Base-by-base conservation (phyloP, 2,888 invertebrate genomes). In the Drosophila kuntzei region DNA sequence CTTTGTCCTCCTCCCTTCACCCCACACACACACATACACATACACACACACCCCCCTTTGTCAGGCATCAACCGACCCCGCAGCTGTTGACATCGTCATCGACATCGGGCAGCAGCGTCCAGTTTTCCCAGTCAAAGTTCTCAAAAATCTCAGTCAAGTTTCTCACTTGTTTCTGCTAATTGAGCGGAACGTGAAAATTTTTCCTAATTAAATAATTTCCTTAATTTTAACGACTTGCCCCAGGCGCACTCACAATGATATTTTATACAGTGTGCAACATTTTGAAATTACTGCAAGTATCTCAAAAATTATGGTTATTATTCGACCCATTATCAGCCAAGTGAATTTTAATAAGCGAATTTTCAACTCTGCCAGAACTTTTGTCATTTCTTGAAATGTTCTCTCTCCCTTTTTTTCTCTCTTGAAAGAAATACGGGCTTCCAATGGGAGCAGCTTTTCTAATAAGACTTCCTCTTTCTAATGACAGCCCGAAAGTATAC, bases 131-230 rank as follows among this genome's bases (percentile, higher is more conserved):
- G 46, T 54, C 41, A 46, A 77, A 77, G 65, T 75, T 69, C 25
- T 51, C 43, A 11, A 53, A 65, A 80, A 67, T 72, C 81, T 71
- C 62, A 34, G 63, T 37, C 53, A 63, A 59, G 63, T 68, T 47
- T 22, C 25, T 20, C 29, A 8, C 44, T 50, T 50, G 49, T 36
- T 34, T 49, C 51, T 54, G 71, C 86, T 88, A 86, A 86, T 86
- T 86, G 81, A 81, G 83, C 79, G 88, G 79, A 83, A 86, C 85
- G 88, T 86, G 85, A 86, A 86, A 83, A 87, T 87, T 86, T 86
- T 86, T 86, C 76, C 78, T 88, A 86, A 86, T 88, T 86, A 76
- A 80, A 72, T 76, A 80, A 88, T 78, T 88, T 81, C 67, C 80
- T 81, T 78, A 87, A 86, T 84, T 86, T 84, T 86, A 74, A 84